Percentiles rank a stretch among this genome's conserved stretches.
Conservation (phyloP, 2,113 vertebrate species). For the Apus apus region DNA sequence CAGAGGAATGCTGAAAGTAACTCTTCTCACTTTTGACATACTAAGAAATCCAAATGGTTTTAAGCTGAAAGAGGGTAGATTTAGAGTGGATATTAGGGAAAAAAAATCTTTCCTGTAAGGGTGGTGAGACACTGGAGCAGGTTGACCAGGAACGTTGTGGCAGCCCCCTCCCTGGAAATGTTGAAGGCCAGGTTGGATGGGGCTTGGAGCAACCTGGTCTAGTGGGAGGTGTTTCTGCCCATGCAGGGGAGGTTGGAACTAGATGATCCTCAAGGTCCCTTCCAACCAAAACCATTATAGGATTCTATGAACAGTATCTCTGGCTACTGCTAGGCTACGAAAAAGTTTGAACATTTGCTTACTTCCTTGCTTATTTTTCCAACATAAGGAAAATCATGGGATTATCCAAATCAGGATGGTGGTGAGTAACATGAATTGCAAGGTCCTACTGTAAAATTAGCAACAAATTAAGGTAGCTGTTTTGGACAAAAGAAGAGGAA, state of each 20-base stretch:
- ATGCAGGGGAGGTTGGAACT: too few relatives aligned
- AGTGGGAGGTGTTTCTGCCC: too few relatives aligned
- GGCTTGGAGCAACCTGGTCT: too few relatives aligned
- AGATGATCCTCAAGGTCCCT: too few relatives aligned
- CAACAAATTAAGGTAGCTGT: neutral
- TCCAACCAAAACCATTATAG: too few relatives aligned
- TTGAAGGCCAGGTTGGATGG: too few relatives aligned
- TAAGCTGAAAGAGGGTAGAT: too few relatives aligned
- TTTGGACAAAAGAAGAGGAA: neutral
- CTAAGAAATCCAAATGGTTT: neutral
- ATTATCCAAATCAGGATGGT: neutral
- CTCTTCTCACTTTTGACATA: neutral
- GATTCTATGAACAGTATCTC: neutral
- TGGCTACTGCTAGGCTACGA: neutral
- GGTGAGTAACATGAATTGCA: neutral
- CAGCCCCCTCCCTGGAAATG: too few relatives aligned
- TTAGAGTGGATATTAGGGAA: too few relatives aligned
- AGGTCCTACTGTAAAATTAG: neutral
- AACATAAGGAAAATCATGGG: neutral
- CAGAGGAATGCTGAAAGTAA: neutral
- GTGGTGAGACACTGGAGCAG: too few relatives aligned
- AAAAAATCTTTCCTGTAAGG: too few relatives aligned
- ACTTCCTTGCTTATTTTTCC: neutral
- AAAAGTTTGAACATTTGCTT: neutral
- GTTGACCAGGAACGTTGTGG: too few relatives aligned